These are phyloP conservation scores for Saccostrea echinata DNA, from an alignment of 1,140 invertebrate genomes.

Conservation along the genomic window DNA sequence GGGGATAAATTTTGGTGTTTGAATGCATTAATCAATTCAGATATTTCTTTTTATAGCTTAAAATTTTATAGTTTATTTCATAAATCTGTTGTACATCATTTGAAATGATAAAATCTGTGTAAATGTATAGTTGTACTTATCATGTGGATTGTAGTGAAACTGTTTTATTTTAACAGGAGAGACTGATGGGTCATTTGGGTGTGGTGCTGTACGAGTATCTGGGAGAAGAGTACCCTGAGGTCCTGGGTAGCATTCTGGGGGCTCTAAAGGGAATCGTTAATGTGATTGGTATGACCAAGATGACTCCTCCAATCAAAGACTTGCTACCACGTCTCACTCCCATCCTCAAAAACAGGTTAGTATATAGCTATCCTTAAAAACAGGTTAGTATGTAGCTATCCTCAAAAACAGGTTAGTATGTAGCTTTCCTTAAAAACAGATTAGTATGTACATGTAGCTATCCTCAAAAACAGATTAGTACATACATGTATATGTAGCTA, in stretches of 20 bases:
- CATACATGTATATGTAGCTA: too few relatives aligned
- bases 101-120: too few relatives aligned
- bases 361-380: neutral
- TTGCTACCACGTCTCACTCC: conserved; percentile 97
- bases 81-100: too few relatives aligned
- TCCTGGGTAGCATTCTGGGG: conserved; percentile 98
- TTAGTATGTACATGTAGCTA: too few relatives aligned
- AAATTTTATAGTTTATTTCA: too few relatives aligned
- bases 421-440: neutral
- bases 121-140: neutral
- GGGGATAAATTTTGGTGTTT: too few relatives aligned
- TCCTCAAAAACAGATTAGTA: conserved; percentile 89
- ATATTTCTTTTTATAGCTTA: too few relatives aligned
- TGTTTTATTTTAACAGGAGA: conserved; percentile 86
- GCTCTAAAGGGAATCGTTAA: conserved; percentile 99
- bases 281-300: conserved; percentile 99
- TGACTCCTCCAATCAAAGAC: conserved; percentile 99
- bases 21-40: too few relatives aligned
- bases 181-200: conserved; percentile 99
- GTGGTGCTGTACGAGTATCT: conserved; percentile 99
- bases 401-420: conserved; percentile 86
- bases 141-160: conserved; percentile 1
- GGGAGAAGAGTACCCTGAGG: conserved; percentile 99
- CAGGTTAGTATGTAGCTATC: too few relatives aligned
- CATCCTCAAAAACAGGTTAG: conserved; percentile 91